phyloP scores from a whole-genome alignment of 2,888 invertebrate genomes.

The Heliconius cydno region DNA sequence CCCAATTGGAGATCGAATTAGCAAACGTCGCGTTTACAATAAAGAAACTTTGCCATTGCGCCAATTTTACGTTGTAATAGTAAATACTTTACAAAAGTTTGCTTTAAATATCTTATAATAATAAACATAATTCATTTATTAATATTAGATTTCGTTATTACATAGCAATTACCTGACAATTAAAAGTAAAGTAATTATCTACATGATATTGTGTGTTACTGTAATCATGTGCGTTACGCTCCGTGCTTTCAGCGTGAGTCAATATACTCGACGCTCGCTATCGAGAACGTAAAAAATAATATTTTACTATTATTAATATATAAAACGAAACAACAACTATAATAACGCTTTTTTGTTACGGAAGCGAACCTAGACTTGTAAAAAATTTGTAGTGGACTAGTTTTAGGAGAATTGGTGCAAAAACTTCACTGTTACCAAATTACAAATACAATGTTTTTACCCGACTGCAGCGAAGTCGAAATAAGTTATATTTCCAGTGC shows the following conservation, averaged over 20 bases:
- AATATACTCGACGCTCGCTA: constrained; percentile 20
- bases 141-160: neutral
- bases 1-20: too few species aligned
- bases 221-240: constrained; percentile 21
- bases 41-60: neutral
- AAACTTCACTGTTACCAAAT: neutral
- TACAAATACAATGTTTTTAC: too few species aligned
- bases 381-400: neutral
- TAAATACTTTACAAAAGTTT: too few species aligned
- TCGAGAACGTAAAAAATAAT: constrained; percentile 2
- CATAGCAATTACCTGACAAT: neutral
- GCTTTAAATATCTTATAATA: neutral
- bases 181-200: constrained; percentile 13
- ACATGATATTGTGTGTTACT: constrained; percentile 8
- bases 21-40: neutral
- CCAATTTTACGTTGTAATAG: neutral
- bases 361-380: neutral
- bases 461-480: too few species aligned
- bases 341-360: neutral
- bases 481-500: too few species aligned
- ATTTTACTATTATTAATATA: neutral
- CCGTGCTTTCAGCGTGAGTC: neutral
- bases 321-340: neutral
- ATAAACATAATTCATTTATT: neutral
- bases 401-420: neutral